phyloP scores from a whole-genome alignment of 2,888 invertebrate genomes.

The Trichogramma dendrolimi region DNA sequence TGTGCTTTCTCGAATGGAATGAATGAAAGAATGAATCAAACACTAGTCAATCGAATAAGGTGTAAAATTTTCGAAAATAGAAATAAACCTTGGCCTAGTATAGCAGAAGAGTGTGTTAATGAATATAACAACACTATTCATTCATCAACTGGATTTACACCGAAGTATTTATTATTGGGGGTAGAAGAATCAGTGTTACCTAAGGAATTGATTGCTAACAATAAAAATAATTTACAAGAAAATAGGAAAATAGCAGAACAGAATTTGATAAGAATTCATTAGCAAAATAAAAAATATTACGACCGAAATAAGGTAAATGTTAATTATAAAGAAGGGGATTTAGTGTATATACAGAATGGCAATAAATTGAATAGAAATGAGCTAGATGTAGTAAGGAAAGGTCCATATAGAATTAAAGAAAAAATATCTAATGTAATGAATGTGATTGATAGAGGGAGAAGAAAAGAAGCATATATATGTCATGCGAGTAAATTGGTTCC shows the following conservation, averaged over 20 bases:
- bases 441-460: constrained; percentile 26
- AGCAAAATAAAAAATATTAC: constrained; percentile 28
- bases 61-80: constrained; percentile 37
- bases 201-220: constrained; percentile 26
- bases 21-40: constrained; percentile 29
- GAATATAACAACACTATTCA: constrained; percentile 37
- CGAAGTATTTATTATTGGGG: constrained; percentile 34
- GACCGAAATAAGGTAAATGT: constrained; percentile 14
- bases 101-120: constrained; percentile 35
- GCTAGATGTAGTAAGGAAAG: constrained; percentile 24
- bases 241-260: constrained; percentile 32
- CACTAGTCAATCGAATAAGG: constrained; percentile 36
- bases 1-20: constrained; percentile 31
- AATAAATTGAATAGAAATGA: constrained; percentile 29
- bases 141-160: constrained; percentile 32
- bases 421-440: constrained; percentile 27
- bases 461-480: constrained; percentile 29
- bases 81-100: constrained; percentile 33
- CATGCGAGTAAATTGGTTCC: constrained; percentile 30
- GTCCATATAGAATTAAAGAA: constrained; percentile 27
- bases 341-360: constrained; percentile 28
- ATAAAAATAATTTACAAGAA: constrained; percentile 26
- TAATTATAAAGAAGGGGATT: constrained; percentile 25
- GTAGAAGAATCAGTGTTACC: constrained; percentile 25
- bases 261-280: constrained; percentile 17